Percentiles rank a stretch among this genome's conserved stretches.
These are phyloP conservation scores for Garrulus glandarius DNA, from an alignment of 2,797 vertebrate genomes.

Conservation along the genomic window DNA sequence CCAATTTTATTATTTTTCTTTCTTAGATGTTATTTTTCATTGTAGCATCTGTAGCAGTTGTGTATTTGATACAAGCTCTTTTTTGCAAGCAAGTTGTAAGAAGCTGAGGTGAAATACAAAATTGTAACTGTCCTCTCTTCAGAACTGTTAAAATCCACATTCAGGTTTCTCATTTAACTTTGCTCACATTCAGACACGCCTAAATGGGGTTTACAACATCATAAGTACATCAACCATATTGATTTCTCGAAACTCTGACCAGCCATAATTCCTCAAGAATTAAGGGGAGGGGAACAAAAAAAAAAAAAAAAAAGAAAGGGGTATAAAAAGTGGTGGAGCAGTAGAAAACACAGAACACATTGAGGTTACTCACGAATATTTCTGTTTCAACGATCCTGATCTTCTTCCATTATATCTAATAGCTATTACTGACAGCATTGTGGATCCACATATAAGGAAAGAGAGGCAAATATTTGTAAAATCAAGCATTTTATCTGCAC, in stretches of 20 bases:
- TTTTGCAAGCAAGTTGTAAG: neutral
- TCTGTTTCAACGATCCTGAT: conserved; percentile 62
- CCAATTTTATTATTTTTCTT: neutral
- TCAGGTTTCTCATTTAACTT: neutral
- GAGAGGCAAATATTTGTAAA: conserved; percentile 57
- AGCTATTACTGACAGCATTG: conserved; percentile 70
- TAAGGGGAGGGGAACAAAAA: neutral
- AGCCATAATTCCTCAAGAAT: neutral
- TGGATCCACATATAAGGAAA: conserved; percentile 52
- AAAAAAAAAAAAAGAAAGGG: too few species aligned
- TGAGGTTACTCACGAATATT: conserved; percentile 57
- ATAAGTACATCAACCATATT: neutral
- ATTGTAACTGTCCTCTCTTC: neutral
- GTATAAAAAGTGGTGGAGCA: neutral
- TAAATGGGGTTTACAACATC: neutral
- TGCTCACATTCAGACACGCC: neutral
- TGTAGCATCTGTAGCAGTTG: neutral
- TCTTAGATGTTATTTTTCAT: neutral
- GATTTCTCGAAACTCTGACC: neutral
- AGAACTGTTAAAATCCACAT: neutral
- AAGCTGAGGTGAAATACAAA: neutral
- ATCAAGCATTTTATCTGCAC: conserved; percentile 20
- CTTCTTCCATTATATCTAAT: conserved; percentile 67
- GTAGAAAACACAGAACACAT: conserved; percentile 25
- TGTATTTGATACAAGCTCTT: neutral